Conservation (phyloP, 2,888 invertebrate species). For the Callyntrura sp. region DNA sequence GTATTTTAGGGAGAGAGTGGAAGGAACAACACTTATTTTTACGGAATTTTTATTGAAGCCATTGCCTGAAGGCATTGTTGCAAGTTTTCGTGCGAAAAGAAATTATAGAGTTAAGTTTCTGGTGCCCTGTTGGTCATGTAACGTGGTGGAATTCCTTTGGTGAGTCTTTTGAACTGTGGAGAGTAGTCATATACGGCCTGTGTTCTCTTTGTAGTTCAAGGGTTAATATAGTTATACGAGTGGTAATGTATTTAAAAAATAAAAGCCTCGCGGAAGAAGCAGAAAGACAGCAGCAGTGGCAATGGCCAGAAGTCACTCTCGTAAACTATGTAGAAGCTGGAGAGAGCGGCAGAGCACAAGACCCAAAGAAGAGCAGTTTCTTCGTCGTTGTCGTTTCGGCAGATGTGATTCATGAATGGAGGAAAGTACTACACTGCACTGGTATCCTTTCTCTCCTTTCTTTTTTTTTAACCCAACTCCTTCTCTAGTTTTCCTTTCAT, state of each 20-base stretch:
- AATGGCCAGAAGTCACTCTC: constrained; percentile 22
- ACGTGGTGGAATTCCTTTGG: not conserved
- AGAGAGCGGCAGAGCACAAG: not conserved
- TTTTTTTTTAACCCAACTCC: too few relatives aligned
- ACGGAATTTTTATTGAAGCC: constrained; percentile 7
- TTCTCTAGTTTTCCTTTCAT: constrained; percentile 47
- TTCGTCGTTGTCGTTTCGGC: constrained; percentile 31
- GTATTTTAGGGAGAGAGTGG: too few relatives aligned
- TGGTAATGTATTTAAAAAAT: constrained; percentile 28
- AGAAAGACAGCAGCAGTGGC: constrained; percentile 22
- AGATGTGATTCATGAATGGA: constrained; percentile 64
- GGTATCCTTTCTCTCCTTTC: not conserved
- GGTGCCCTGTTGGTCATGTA: constrained; percentile 30
- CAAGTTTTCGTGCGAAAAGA: constrained; percentile 1
- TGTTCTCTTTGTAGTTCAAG: not conserved
- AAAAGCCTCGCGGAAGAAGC: too few relatives aligned
- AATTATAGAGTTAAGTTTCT: constrained; percentile 13
- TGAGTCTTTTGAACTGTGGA: not conserved
- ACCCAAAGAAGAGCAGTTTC: not conserved
- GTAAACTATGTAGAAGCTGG: too few relatives aligned
- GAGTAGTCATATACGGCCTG: not conserved
- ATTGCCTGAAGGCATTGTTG: constrained; percentile 59
- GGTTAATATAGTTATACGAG: not conserved
- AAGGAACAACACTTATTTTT: not conserved
- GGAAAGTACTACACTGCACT: constrained; percentile 56